Evolutionary conservation across 2,797 vertebrate genomes (phyloP).

Genomic region (Protonibea diacanthus): DNA sequence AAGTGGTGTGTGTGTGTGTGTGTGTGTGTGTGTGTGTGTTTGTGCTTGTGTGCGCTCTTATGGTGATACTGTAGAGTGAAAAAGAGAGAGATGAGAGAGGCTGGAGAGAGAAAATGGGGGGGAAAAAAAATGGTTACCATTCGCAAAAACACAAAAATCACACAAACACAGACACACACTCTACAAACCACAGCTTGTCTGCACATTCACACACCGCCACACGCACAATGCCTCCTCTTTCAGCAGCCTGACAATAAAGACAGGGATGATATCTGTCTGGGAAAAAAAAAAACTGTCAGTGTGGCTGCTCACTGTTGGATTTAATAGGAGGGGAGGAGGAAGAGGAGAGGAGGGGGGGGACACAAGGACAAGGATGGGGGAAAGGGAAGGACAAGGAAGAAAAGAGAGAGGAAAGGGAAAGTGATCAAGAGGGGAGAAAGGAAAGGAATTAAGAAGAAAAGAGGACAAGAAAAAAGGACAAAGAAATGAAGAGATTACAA

Average conservation of each 20-base stretch:
- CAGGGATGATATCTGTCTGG: slow-evolving; percentile 72
- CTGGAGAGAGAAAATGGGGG: slow-evolving; percentile 53
- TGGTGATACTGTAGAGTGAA: slow-evolving; percentile 17
- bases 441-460: neutral
- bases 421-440: neutral
- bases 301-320: slow-evolving; percentile 64
- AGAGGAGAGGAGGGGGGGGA: slow-evolving; percentile 10
- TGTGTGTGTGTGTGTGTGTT: slow-evolving; percentile 38
- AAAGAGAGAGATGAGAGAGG: slow-evolving; percentile 44
- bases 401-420: neutral
- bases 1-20: slow-evolving; percentile 42
- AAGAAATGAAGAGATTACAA: neutral
- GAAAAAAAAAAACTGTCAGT: slow-evolving; percentile 49
- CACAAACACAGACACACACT: slow-evolving; percentile 27
- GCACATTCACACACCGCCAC: slow-evolving; percentile 19
- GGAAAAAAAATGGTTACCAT: slow-evolving; percentile 64
- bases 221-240: slow-evolving; percentile 44
- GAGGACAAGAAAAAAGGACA: neutral
- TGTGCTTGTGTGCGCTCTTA: slow-evolving; percentile 17
- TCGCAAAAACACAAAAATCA: slow-evolving; percentile 24
- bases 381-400: neutral
- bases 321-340: slow-evolving; percentile 60
- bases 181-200: slow-evolving; percentile 36
- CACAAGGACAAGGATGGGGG: slow-evolving; percentile 13
- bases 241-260: slow-evolving; percentile 68